Evolutionary conservation across 2,797 vertebrate genomes (phyloP), one percentile per base, ranked within the genome.

Genomic region (Falco naumanni): DNA sequence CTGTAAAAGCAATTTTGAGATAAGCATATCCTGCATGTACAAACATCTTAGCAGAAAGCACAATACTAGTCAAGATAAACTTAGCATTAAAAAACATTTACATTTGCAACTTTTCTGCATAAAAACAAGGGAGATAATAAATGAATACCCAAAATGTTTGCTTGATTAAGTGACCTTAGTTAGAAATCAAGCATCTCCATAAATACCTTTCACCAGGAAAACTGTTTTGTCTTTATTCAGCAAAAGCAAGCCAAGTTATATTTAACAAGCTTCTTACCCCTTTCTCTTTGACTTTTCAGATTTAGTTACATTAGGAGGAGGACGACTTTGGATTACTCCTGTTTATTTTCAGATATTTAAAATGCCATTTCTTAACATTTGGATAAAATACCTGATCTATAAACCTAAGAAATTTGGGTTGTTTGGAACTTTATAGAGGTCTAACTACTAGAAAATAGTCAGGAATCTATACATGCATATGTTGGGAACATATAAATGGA

Each of bases 1-100:
- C 72, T 95, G 84, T 78, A 86, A 93, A 95, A 95, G 91, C 77
- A 79, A 92, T 89, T 91, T 85, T 63, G 72, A 94, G 96, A 95
- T 94, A 94, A 93, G 86, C 83, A 74, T 64, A 92, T 84, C 80
- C 88, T 91, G 82, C 70, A 79, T 5, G 45, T 48, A 84, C 56
- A 95, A 93, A 87, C 77, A 82, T 90, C 66, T 86, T 76, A 74
- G 80, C 24, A 95, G 77, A 94, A 90, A 82, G 74, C 39, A 66
- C 4, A 48, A 84, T 77, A 89, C 68, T 50, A 34, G 41, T 93
- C 48, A 79, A 80, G 91, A 86, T 82, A 95, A 96, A 90, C 48
- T 84, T n/a, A 84, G 63, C 60, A 74, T 50, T 77, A 91, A 83
- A 93, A 96, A 95, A 59, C 54, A 91, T 92, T 78, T 71, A 87